Percentiles rank a stretch among this genome's conserved stretches.
phyloP scores from a whole-genome alignment of 2,888 invertebrate species.

The Punctoribates punctum region DNA sequence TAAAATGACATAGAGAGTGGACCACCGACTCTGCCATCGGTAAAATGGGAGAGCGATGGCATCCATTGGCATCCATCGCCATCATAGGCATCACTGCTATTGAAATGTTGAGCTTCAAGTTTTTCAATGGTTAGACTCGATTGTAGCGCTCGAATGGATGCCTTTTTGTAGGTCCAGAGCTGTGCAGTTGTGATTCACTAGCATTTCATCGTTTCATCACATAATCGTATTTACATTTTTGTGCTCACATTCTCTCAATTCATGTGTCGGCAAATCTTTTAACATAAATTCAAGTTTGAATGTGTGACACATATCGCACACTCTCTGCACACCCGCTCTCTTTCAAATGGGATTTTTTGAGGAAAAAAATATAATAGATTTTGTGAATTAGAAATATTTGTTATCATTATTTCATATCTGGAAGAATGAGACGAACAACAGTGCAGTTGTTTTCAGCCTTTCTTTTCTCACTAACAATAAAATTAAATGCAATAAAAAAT shows the following conservation, averaged over 20 bases:
- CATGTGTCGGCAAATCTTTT: neutral
- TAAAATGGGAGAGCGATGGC: too few relatives aligned
- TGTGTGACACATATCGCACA: slow-evolving; percentile 5
- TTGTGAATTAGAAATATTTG: neutral
- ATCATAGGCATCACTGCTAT: neutral
- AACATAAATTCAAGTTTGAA: slow-evolving; percentile 4
- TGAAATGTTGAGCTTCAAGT: slow-evolving; percentile 10
- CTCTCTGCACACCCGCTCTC: neutral
- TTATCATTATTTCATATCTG: too few relatives aligned
- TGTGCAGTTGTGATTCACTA: neutral
- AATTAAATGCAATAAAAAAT: neutral
- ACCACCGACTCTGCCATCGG: too few relatives aligned
- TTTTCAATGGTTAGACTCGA: neutral
- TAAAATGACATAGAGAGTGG: too few relatives aligned
- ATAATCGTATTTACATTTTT: slow-evolving; percentile 9
- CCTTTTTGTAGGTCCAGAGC: neutral
- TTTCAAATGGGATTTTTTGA: neutral
- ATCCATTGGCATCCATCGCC: too few relatives aligned
- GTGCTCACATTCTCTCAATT: neutral
- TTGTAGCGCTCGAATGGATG: slow-evolving; percentile 6
- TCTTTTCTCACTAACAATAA: too few relatives aligned
- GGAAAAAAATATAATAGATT: neutral
- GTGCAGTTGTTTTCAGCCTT: too few relatives aligned
- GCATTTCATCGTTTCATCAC: slow-evolving; percentile 4
- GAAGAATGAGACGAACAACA: neutral